phyloP scores from a whole-genome alignment of 2,113 vertebrate genomes.

The Gymnobelideus leadbeateri region DNA sequence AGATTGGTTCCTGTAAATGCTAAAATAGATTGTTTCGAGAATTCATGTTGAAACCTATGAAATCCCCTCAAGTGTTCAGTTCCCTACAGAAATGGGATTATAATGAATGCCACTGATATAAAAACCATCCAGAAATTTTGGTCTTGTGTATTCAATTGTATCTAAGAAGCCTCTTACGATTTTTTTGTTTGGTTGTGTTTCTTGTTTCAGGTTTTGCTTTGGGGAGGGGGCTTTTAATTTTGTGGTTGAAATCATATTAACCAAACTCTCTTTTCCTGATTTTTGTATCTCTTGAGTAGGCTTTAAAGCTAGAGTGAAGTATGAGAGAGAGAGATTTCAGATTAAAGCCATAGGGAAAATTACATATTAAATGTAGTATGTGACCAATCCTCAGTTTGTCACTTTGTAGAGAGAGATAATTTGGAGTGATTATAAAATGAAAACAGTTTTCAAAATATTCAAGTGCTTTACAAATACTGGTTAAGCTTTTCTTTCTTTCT shows the following conservation, averaged over 20 bases:
- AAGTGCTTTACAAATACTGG: background rate
- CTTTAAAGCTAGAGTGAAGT: background rate
- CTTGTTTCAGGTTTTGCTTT: background rate
- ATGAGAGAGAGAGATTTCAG: background rate
- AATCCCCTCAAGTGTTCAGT: background rate
- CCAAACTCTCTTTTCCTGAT: background rate
- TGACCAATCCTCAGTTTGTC: background rate
- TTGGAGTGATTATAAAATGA: conserved; percentile 15
- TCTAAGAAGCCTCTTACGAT: background rate
- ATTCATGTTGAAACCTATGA: background rate
- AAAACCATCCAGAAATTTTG: background rate
- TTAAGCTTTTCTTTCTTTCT: too few relatives aligned
- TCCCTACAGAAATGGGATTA: background rate
- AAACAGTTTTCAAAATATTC: background rate
- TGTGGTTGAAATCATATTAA: background rate
- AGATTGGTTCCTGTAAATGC: background rate
- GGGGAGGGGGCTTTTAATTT: background rate
- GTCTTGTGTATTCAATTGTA: background rate
- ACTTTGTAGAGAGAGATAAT: background rate
- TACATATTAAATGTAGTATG: background rate
- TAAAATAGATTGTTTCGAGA: background rate
- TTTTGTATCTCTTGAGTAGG: background rate
- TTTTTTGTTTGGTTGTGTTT: background rate
- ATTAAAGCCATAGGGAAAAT: background rate
- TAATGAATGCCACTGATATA: background rate